Conservation (phyloP, 2,797 vertebrate genomes). For the Acipenser transmontanus region DNA sequence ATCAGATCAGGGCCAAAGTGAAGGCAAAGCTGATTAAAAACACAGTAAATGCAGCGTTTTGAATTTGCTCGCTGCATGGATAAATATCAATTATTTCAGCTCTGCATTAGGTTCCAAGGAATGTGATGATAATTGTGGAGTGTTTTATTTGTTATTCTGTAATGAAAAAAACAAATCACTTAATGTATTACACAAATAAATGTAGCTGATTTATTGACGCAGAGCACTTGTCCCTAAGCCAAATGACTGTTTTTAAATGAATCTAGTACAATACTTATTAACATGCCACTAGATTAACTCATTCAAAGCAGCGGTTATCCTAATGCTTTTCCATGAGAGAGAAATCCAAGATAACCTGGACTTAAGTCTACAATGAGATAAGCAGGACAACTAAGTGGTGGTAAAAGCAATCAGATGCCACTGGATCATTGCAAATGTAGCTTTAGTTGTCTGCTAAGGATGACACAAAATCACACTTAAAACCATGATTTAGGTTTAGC, state of each 20-base stretch:
- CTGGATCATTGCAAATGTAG: neutral
- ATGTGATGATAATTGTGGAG: no score
- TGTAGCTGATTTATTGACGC: slow-evolving; percentile 38
- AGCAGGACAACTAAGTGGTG: slow-evolving; percentile 46
- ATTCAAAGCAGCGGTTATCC: slow-evolving; percentile 52
- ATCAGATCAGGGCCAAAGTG: slow-evolving; percentile 70
- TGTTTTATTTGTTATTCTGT: slow-evolving; percentile 19
- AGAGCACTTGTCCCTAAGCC: slow-evolving; percentile 38
- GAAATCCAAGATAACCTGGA: slow-evolving; percentile 65
- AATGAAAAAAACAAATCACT: slow-evolving; percentile 58
- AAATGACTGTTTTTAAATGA: slow-evolving; percentile 70
- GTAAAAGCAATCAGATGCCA: slow-evolving; percentile 20
- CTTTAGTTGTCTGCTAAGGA: no score
- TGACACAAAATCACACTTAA: no score
- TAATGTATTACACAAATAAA: slow-evolving; percentile 47
- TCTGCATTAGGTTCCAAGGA: no score
- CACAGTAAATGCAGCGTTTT: slow-evolving; percentile 43
- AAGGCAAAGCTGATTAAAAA: slow-evolving; percentile 77
- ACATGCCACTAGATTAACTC: slow-evolving; percentile 58
- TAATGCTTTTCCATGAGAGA: slow-evolving; percentile 50
- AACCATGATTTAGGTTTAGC: no score
- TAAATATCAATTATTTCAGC: no score
- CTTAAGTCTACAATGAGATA: slow-evolving; percentile 52
- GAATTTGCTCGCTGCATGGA: no score
- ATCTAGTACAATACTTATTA: slow-evolving; percentile 69